A percentile compares a stretch with the other conserved stretches of the same genome.
These are phyloP conservation scores for Zoanthus gigantus DNA, from an alignment of 92 coral and sea anemone genomes.

Conservation along the genomic window DNA sequence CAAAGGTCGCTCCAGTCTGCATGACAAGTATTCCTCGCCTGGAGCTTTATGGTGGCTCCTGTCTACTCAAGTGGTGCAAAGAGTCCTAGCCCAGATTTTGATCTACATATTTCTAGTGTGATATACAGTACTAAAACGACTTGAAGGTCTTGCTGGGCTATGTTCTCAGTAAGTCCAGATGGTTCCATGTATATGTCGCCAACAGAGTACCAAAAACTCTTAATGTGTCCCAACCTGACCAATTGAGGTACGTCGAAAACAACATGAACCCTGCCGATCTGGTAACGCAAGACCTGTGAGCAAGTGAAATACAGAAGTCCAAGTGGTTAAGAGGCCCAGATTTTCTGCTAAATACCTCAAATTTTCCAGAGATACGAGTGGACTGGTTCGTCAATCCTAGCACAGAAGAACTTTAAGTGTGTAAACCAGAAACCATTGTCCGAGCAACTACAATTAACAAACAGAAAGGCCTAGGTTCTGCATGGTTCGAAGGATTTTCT, in stretches of 20 bases:
- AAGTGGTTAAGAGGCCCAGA: constrained; percentile 48
- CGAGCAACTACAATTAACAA: neutral
- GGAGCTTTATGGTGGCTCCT: constrained; percentile 29
- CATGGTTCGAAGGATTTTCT: too few relatives aligned
- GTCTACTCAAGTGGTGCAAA: constrained; percentile 53
- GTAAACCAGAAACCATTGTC: neutral
- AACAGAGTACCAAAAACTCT: neutral
- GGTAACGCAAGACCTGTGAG: constrained; percentile 3
- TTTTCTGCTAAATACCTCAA: constrained; percentile 4
- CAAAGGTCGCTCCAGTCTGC: constrained; percentile 50
- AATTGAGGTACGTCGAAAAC: constrained; percentile 33
- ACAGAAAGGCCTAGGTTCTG: neutral
- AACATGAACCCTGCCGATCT: constrained; percentile 38
- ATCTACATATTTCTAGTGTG: constrained; percentile 52
- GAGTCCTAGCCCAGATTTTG: constrained; percentile 44
- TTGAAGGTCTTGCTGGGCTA: neutral
- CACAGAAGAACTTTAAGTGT: constrained; percentile 47
- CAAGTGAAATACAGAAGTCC: neutral
- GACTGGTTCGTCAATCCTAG: neutral
- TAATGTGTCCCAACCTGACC: constrained; percentile 8
- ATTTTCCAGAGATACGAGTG: neutral
- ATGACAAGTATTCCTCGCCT: constrained; percentile 47
- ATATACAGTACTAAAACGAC: constrained; percentile 6
- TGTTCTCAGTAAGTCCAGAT: neutral
- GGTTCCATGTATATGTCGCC: neutral